Percentiles rank a stretch among this genome's conserved stretches.
Conservation (phyloP, 2,113 vertebrate species). For the Phainopepla nitens region DNA sequence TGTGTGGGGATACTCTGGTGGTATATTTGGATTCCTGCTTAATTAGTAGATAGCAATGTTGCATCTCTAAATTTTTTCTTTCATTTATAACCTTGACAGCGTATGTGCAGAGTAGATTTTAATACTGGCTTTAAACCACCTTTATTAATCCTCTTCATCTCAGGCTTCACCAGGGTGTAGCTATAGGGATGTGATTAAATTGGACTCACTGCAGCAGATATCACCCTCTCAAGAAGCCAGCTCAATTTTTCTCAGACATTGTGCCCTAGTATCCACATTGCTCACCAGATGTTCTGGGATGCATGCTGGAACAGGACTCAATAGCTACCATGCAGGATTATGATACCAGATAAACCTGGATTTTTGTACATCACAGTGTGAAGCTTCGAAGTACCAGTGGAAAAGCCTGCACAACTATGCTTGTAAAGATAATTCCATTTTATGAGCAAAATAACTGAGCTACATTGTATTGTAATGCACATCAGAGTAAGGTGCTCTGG, state of each 20-base stretch:
- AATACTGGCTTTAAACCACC: background rate
- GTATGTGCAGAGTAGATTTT: background rate
- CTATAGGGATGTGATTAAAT: background rate
- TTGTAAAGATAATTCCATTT: background rate
- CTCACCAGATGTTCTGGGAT: background rate
- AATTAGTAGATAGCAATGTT: background rate
- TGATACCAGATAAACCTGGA: background rate
- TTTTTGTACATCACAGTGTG: background rate
- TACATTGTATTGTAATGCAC: background rate
- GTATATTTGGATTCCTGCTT: background rate
- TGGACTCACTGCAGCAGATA: background rate
- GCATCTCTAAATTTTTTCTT: background rate
- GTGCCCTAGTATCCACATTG: fast-evolving
- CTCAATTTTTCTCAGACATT: background rate
- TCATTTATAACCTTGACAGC: background rate
- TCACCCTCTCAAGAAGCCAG: background rate
- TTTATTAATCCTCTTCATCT: background rate
- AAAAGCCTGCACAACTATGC: background rate
- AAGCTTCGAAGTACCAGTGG: background rate
- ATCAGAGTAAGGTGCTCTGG: background rate
- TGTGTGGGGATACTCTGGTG: background rate
- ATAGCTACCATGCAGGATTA: background rate
- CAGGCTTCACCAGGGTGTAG: background rate
- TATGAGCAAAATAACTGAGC: background rate
- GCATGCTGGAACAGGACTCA: background rate